These are phyloP conservation scores for Sciurus carolinensis DNA, from an alignment of 2,797 vertebrate genomes.

Conservation along the genomic window DNA sequence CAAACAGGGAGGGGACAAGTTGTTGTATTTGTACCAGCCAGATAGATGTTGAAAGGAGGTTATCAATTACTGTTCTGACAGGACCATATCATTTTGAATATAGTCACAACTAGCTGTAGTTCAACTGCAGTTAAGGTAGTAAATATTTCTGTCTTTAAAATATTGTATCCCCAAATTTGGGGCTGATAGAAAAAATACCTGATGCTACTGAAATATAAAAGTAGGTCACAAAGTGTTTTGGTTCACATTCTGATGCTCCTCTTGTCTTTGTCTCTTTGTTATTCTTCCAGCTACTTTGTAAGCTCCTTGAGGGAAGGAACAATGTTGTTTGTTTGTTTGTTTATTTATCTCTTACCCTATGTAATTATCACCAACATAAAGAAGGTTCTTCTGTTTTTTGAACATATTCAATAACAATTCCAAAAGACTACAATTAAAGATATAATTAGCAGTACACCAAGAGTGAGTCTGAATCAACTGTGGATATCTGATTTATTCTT, in stretches of 20 bases:
- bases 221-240: neutral
- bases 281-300: neutral
- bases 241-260: neutral
- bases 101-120: neutral
- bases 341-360: neutral
- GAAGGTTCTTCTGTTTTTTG: neutral
- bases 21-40: slow-evolving; percentile 4
- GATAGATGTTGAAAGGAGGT: slow-evolving; percentile 54
- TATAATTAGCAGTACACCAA: neutral
- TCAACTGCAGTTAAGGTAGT: slow-evolving; percentile 2
- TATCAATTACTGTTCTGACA: slow-evolving; percentile 66
- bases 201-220: neutral
- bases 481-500: neutral
- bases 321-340: neutral
- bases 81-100: slow-evolving; percentile 45
- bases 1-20: neutral
- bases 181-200: slow-evolving; percentile 43
- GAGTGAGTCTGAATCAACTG: neutral
- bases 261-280: slow-evolving; percentile 17
- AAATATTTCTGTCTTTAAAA: slow-evolving; percentile 68
- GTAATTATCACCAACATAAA: neutral
- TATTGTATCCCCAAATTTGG: slow-evolving; percentile 40
- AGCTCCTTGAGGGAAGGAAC: neutral
- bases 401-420: neutral
- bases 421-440: neutral